Percentiles rank a stretch among this genome's conserved stretches.
phyloP scores from a whole-genome alignment of 2,888 invertebrate genomes.

The Heliconius ismenius region DNA sequence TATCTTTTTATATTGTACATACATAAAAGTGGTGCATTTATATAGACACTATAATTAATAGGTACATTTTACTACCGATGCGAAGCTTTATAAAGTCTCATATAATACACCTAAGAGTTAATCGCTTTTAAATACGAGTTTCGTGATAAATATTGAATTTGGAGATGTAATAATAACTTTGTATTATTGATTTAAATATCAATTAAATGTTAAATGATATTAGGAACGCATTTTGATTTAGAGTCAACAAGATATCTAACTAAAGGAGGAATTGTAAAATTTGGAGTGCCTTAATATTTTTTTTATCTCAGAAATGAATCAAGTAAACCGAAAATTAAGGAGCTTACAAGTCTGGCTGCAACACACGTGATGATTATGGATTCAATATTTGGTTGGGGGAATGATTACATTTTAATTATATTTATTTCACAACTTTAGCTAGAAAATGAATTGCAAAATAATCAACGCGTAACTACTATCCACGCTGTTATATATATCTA shows the following conservation, averaged over 20 bases:
- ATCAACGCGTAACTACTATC: too few relatives aligned
- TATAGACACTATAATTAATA: not conserved
- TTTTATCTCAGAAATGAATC: not conserved
- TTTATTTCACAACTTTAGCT: too few relatives aligned
- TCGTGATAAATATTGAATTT: not conserved
- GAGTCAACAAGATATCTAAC: too few relatives aligned
- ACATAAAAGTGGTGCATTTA: not conserved
- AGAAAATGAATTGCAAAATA: too few relatives aligned
- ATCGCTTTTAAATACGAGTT: too few relatives aligned
- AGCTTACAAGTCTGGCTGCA: not conserved
- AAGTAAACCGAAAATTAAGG: not conserved
- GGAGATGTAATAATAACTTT: not conserved
- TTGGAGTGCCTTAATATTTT: too few relatives aligned
- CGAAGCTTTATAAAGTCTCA: not conserved
- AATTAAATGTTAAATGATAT: too few relatives aligned
- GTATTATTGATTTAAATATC: not conserved
- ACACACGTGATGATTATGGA: not conserved
- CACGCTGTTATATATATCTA: too few relatives aligned
- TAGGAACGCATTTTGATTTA: too few relatives aligned
- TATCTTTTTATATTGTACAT: constrained; percentile 21
- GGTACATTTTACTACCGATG: not conserved
- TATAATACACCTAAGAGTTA: not conserved
- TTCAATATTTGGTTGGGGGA: too few relatives aligned
- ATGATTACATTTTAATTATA: too few relatives aligned
- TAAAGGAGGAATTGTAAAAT: too few relatives aligned